phyloP scores from a whole-genome alignment of 1,140 invertebrate genomes.

The Phymastichus coffea region DNA sequence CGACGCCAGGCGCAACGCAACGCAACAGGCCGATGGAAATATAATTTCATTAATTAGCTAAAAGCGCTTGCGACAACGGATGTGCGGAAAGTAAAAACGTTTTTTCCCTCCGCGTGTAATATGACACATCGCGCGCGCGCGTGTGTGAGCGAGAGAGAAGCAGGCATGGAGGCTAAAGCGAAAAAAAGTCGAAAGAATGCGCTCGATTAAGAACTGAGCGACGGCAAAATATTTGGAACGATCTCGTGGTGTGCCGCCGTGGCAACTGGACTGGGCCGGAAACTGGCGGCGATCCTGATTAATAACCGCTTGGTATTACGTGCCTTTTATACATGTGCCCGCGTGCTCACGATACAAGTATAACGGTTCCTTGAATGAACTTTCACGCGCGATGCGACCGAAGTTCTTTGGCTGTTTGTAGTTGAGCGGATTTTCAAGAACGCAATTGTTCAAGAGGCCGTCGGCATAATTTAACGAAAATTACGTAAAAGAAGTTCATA shows the following conservation, averaged over 20 bases:
- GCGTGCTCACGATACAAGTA: too few species aligned
- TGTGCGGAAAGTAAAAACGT: neutral
- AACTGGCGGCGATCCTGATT: constrained; percentile 3
- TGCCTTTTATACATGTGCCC: neutral
- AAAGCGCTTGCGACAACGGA: neutral
- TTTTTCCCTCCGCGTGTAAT: neutral
- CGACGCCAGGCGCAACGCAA: neutral
- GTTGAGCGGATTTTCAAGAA: too few species aligned
- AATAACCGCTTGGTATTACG: constrained; percentile 8
- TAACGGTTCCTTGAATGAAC: constrained; percentile 6
- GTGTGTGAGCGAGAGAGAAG: neutral
- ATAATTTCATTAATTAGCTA: neutral
- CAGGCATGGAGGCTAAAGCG: neutral
- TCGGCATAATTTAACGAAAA: too few species aligned
- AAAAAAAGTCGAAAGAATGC: too few species aligned
- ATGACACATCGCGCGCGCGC: too few species aligned
- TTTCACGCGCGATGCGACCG: constrained; percentile 10
- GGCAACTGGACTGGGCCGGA: constrained; percentile 4
- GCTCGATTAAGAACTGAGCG: constrained; percentile 6
- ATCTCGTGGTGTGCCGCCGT: neutral
- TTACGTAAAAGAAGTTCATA: too few species aligned
- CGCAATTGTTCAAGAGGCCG: too few species aligned
- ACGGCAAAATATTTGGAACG: neutral
- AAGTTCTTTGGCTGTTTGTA: too few species aligned
- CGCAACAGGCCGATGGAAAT: too few species aligned